These are phyloP conservation scores for Mizuhopecten yessoensis DNA, from an alignment of 1,140 invertebrate genomes.

Conservation along the genomic window DNA sequence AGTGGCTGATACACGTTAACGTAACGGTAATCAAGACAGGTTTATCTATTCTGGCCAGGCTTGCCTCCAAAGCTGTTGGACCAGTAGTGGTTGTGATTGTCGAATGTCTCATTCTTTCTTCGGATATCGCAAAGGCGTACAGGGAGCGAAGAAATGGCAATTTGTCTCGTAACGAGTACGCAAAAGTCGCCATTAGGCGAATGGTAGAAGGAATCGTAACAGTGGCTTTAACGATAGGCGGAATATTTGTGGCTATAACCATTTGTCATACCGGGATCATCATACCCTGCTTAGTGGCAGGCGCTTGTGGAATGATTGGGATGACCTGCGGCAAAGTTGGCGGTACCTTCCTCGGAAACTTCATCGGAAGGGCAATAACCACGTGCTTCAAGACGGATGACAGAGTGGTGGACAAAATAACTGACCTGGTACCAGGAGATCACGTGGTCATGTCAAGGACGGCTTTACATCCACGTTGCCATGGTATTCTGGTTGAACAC, in stretches of 20 bases:
- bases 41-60: background rate
- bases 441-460: background rate
- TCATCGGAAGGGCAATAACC: background rate
- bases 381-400: background rate
- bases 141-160: background rate
- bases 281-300: background rate
- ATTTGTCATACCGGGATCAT: background rate
- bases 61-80: background rate
- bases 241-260: background rate
- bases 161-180: background rate
- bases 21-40: background rate
- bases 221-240: background rate
- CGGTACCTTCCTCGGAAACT: background rate
- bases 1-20: background rate
- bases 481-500: conserved; percentile 1
- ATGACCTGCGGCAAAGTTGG: background rate
- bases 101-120: background rate
- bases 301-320: background rate
- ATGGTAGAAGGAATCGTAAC: background rate
- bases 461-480: conserved; percentile 19
- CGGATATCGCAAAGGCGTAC: background rate
- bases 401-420: background rate
- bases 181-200: background rate
- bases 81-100: background rate
- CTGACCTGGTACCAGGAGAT: conserved; percentile 3